Percentiles rank a stretch among this genome's conserved stretches.
These are phyloP conservation scores for Apogon talboti DNA, from an alignment of 2,797 vertebrate genomes.

Conservation along the genomic window DNA sequence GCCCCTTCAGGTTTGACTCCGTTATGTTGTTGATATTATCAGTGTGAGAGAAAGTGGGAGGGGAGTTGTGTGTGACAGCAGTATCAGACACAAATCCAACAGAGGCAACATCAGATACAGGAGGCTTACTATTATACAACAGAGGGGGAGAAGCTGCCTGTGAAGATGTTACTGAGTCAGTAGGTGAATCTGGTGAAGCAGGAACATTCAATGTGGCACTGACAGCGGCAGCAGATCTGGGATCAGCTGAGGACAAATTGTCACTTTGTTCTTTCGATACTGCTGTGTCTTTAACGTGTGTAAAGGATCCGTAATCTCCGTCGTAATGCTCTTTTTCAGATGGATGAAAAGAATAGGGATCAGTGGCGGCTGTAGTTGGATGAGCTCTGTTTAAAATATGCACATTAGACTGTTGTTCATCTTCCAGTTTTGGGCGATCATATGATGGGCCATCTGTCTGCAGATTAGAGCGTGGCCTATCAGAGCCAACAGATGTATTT, in stretches of 20 bases:
- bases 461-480: conserved; percentile 53
- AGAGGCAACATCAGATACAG: conserved; percentile 22
- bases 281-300: conserved; percentile 32
- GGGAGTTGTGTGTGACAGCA: conserved; percentile 19
- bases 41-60: conserved; percentile 12
- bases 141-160: conserved; percentile 16
- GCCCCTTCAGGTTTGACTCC: conserved; percentile 14
- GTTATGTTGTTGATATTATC: background rate
- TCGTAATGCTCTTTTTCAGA: conserved; percentile 8
- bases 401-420: conserved; percentile 38
- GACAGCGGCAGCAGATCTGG: conserved; percentile 38
- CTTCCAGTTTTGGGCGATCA: conserved; percentile 50
- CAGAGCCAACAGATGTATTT: conserved; percentile 57
- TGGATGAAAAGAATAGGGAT: conserved; percentile 45
- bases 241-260: conserved; percentile 41
- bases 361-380: conserved; percentile 26
- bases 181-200: conserved; percentile 36
- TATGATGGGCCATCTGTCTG: conserved; percentile 53
- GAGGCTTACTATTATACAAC: conserved; percentile 15
- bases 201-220: conserved; percentile 30
- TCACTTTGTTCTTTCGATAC: conserved; percentile 29
- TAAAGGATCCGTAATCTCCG: conserved; percentile 39
- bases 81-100: conserved; percentile 33
- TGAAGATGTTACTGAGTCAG: conserved; percentile 42
- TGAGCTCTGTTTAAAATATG: conserved; percentile 41